Evolutionary conservation across 2,888 invertebrate genomes (phyloP).

Genomic region (Leptarthrus brevirostris): DNA sequence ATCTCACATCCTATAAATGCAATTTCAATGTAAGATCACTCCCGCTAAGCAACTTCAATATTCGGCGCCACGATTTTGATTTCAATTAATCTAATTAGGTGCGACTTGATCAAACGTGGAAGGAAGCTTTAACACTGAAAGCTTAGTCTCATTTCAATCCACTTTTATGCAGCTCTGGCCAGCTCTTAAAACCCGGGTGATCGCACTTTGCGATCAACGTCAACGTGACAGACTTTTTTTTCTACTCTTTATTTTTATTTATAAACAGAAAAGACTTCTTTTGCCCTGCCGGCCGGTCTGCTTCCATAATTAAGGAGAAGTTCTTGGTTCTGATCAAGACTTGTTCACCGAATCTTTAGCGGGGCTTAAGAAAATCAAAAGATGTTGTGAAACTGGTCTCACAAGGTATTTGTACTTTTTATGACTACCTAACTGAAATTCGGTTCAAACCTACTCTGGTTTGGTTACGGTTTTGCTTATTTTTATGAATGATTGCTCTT

Average conservation of each 20-base stretch:
- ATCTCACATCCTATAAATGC: too few species aligned
- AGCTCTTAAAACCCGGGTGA: slow-evolving; percentile 22
- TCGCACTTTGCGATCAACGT: slow-evolving; percentile 3
- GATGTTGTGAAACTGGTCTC: too few species aligned
- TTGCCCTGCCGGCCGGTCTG: neutral
- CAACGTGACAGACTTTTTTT: neutral
- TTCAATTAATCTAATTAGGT: neutral
- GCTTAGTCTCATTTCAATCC: neutral
- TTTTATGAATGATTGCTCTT: too few species aligned
- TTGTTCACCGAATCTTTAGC: too few species aligned
- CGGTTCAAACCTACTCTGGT: too few species aligned
- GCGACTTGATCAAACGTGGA: neutral
- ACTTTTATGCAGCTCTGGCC: slow-evolving; percentile 23
- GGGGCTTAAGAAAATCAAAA: too few species aligned
- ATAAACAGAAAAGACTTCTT: neutral
- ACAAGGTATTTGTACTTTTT: too few species aligned
- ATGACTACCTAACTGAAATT: too few species aligned
- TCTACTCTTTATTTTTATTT: slow-evolving; percentile 9
- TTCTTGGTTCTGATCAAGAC: too few species aligned
- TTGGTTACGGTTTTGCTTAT: too few species aligned
- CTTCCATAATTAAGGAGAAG: too few species aligned
- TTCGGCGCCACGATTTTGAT: neutral
- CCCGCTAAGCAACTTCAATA: too few species aligned
- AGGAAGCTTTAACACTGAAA: slow-evolving; percentile 32
- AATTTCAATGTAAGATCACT: neutral